phyloP scores from a whole-genome alignment of 2,888 invertebrate species.

The Hylaea fasciaria region DNA sequence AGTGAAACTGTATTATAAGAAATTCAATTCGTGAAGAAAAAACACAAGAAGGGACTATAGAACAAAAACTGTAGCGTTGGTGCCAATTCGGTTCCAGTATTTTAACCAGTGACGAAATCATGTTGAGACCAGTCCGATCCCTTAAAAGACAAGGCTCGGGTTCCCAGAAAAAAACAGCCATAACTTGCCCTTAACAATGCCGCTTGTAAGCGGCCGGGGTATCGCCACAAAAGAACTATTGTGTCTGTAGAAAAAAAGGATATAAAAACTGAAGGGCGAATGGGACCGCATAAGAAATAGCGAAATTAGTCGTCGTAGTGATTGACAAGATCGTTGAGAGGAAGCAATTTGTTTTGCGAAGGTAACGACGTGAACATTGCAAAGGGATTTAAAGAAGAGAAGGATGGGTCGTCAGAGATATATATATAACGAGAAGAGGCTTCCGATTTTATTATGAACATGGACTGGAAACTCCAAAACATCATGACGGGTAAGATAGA shows the following conservation, averaged over 20 bases:
- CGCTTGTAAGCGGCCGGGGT: constrained; percentile 31
- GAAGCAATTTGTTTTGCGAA: constrained; percentile 22
- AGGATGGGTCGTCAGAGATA: background rate
- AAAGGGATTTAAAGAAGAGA: constrained; percentile 1
- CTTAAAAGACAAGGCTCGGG: constrained; percentile 25
- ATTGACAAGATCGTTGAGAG: constrained; percentile 22
- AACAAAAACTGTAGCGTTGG: constrained; percentile 1
- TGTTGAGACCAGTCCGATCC: constrained; percentile 36
- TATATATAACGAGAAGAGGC: too few relatives aligned
- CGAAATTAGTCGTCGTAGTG: constrained; percentile 21
- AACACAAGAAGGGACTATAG: background rate
- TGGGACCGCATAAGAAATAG: constrained; percentile 28
- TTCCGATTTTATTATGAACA: too few relatives aligned
- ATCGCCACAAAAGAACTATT: constrained; percentile 30
- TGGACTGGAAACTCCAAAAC: too few relatives aligned
- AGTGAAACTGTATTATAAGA: too few relatives aligned
- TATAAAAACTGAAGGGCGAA: constrained; percentile 22
- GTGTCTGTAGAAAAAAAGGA: constrained; percentile 18
- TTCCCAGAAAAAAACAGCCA: constrained; percentile 30
- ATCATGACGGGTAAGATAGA: too few relatives aligned
- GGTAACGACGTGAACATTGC: constrained; percentile 5
- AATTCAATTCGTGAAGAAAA: too few relatives aligned
- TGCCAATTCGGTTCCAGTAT: constrained; percentile 20
- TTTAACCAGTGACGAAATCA: constrained; percentile 32
- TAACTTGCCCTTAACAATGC: constrained; percentile 35